Evolutionary conservation across 2,113 vertebrate genomes (phyloP).

Genomic region (Hoplias malabaricus): DNA sequence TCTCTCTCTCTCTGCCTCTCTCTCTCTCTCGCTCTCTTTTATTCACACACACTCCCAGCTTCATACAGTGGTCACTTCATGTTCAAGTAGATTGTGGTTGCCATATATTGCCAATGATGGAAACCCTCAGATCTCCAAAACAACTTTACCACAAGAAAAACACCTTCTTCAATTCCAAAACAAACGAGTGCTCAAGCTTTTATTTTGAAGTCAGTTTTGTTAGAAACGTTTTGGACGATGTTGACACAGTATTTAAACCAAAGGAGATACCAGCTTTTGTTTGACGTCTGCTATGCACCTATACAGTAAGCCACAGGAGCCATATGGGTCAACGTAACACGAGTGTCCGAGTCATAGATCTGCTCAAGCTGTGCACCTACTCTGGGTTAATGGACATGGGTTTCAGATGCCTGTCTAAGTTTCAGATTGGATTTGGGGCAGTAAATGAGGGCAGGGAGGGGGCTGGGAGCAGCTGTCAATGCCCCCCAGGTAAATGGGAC

Average conservation of each 20-base stretch:
- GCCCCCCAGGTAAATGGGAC: slow-evolving; percentile 52
- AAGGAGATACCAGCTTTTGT: no score
- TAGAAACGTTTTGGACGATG: no score
- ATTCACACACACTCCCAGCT: not conserved
- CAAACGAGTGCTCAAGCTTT: no score
- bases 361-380: slow-evolving; percentile 41
- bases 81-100: not conserved
- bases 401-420: slow-evolving; percentile 52
- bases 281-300: not conserved
- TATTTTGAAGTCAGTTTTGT: no score
- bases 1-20: not conserved
- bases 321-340: slow-evolving; percentile 39
- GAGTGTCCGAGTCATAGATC: slow-evolving; percentile 6
- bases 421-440: slow-evolving; percentile 54
- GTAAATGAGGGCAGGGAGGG: slow-evolving; percentile 25
- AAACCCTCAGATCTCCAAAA: no score
- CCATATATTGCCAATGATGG: no score
- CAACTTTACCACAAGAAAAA: no score
- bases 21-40: not conserved
- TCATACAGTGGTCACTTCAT: not conserved
- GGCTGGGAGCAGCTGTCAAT: slow-evolving; percentile 54
- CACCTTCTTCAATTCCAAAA: no score
- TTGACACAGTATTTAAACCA: no score
- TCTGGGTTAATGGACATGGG: slow-evolving; percentile 39
- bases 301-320: not conserved